Percentiles rank a stretch among this genome's conserved stretches.
These are phyloP conservation scores for Callimorpha dominula DNA, from an alignment of 2,888 invertebrate species.

Conservation along the genomic window DNA sequence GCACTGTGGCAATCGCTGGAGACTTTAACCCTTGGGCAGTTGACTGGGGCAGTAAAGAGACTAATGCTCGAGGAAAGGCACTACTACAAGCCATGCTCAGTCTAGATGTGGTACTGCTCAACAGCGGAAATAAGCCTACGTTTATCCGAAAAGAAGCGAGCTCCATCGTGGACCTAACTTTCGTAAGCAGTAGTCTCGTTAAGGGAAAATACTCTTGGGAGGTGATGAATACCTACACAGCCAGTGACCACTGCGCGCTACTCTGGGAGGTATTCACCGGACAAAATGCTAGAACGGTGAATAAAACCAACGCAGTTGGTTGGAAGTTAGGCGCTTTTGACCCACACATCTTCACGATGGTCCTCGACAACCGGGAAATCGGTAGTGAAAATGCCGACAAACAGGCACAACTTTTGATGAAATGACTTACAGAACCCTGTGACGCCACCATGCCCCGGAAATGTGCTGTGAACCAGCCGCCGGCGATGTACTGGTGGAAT, in stretches of 20 bases:
- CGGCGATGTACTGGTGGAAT: too few species aligned
- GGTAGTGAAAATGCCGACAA: too few species aligned
- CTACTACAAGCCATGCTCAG: slow-evolving; percentile 1
- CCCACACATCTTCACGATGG: too few species aligned
- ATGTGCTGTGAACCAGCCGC: too few species aligned
- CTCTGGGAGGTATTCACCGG: not conserved
- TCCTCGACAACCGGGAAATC: too few species aligned
- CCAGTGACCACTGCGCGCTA: slow-evolving; percentile 2
- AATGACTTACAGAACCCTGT: too few species aligned
- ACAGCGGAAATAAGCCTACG: slow-evolving; percentile 17
- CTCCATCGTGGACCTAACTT: slow-evolving; percentile 14
- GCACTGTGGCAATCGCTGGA: not conserved
- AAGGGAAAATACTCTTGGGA: slow-evolving; percentile 12
- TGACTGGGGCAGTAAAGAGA: slow-evolving; percentile 13
- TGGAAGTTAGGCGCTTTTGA: too few species aligned
- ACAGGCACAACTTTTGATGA: too few species aligned
- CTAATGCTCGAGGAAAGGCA: slow-evolving; percentile 1
- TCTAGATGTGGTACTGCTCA: slow-evolving; percentile 13
- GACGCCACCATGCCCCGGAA: too few species aligned
- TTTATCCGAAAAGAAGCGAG: slow-evolving; percentile 10
- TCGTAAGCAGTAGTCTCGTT: slow-evolving; percentile 15
- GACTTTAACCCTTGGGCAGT: slow-evolving; percentile 8
- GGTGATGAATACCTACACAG: slow-evolving; percentile 2
- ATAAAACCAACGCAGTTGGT: not conserved
- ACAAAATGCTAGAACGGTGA: not conserved